These are phyloP conservation scores for Argyra leucocephala DNA, from an alignment of 2,888 invertebrate genomes.

Conservation along the genomic window DNA sequence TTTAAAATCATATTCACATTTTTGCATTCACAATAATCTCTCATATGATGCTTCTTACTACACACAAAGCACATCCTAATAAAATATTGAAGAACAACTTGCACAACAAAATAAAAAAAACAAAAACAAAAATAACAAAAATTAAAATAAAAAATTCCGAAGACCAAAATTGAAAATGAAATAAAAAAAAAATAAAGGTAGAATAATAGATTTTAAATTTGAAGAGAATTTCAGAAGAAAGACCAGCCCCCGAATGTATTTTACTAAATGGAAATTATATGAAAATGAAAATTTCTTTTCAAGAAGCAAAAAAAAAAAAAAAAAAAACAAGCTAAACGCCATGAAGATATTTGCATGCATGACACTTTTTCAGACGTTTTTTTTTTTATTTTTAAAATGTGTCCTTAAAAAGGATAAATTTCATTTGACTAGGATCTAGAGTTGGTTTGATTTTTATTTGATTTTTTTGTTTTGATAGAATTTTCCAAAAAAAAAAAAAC, in stretches of 20 bases:
- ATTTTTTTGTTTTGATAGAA: neutral
- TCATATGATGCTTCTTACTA: too few relatives aligned
- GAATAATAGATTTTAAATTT: neutral
- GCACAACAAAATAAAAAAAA: too few relatives aligned
- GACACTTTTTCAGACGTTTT: neutral
- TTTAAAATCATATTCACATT: neutral
- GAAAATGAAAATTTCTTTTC: neutral
- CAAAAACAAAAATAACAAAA: too few relatives aligned
- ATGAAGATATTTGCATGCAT: neutral
- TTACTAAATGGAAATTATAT: neutral
- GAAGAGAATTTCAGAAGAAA: neutral
- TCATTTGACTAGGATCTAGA: conserved; percentile 1
- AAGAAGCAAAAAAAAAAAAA: neutral
- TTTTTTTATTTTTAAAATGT: neutral
- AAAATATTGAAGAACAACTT: too few relatives aligned
- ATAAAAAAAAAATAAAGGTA: neutral
- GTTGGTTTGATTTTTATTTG: neutral
- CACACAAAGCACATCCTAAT: too few relatives aligned
- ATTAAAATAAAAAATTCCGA: too few relatives aligned
- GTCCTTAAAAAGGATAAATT: conserved; percentile 6
- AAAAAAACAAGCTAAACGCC: neutral
- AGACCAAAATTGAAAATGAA: neutral
- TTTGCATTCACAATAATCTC: too few relatives aligned
- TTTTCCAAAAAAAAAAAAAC: too few relatives aligned
- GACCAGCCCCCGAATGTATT: neutral